Evolutionary conservation across 2,113 vertebrate genomes (phyloP), one percentile per base, ranked within the genome.

Genomic region (Heterotis niloticus): DNA sequence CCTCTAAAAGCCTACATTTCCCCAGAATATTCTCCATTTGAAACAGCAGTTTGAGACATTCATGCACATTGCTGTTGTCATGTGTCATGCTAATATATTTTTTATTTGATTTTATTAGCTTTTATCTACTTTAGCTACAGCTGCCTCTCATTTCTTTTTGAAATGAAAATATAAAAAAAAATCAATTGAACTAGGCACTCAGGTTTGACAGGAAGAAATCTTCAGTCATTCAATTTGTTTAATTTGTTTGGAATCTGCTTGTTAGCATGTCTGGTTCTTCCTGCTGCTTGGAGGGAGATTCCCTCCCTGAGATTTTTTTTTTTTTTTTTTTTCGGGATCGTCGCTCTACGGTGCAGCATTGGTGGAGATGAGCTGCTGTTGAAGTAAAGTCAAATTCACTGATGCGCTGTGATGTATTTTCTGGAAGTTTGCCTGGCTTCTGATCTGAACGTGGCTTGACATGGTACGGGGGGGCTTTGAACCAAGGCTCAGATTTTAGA

Each of bases 341-440:
- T 2, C 3, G 34, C 26, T 14, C n/a, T n/a, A 56, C 18, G 0
- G 4, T 5, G 24, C 23, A 9, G 1, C 52, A 14, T 62, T 77
- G 64, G 64, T 20, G 65, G 16, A n/a, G 76, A 54, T 24, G 13
- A 62, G 16, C 20, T 56, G 70, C 54, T 56, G 51, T n/a, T 69
- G 26, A 68, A 68, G 64, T 28, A 5, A 52, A 66, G 64, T 28
- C n/a, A 52, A 66, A 67, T 66, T 54, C 52, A 20, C 34, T 54
- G 64, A 66, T 57, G 76, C 20, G 64, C 65, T 78, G 5, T 68
- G 64, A 78, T 52, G 23, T 54, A 54, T 67, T 54, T 67, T 74
- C 64, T 54, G 51, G 76, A 77, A 67, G 51, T 44, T 67, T 65
- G 14, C 75, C 12, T 77, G 11, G n/a, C 16, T 64, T 66, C 64